Evolutionary conservation across 2,888 invertebrate species (phyloP), one percentile per base, ranked within the genome.

Genomic region (Sabellastarte sp.): DNA sequence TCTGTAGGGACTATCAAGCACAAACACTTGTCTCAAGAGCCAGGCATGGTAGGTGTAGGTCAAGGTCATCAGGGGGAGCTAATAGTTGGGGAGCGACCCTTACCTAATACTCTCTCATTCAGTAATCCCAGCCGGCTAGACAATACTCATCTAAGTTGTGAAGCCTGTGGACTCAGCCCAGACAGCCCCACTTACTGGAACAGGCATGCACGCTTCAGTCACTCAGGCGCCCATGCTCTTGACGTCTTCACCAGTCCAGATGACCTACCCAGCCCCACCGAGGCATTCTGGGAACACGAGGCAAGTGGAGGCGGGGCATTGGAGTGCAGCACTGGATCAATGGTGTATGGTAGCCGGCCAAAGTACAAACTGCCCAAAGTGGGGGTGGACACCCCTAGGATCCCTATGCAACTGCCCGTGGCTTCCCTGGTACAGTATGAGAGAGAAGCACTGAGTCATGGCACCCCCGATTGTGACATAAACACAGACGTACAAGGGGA

Each of bases 191-290:
- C 70, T 2, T 72, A 69, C 63, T 57, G 59, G 51, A 64, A 67
- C 50, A 41, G 56, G 5, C 70, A 69, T 32, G 52, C 63, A 50
- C 63, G 69, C 52, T 72, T 72, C 56, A 69, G 69, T 28, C 72
- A 72, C 66, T 64, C 71, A 50, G 73, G 73, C 1, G 69, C 69
- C 20, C 73, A 73, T 57, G 73, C 73, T 1, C 65, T 73, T 50
- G 73, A 73, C 59, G 61, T 73, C 55, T 73, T 73, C 57, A 64
- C 69, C 53, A 69, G 68, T 53, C 73, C 73, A 2, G 73, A 73
- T 50, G 73, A 73, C 31, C 55, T 60, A 57, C 66, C 2, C n/a
- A 63, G 63, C 24, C 63, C 63, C 20, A 50, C 26, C 32, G 61
- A 41, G 3, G 58, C 30, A 10, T 56, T 64, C 20, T 64, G 63